Evolutionary conservation across 2,797 vertebrate species (phyloP).

Genomic region (Oreonectes daqikongensis): DNA sequence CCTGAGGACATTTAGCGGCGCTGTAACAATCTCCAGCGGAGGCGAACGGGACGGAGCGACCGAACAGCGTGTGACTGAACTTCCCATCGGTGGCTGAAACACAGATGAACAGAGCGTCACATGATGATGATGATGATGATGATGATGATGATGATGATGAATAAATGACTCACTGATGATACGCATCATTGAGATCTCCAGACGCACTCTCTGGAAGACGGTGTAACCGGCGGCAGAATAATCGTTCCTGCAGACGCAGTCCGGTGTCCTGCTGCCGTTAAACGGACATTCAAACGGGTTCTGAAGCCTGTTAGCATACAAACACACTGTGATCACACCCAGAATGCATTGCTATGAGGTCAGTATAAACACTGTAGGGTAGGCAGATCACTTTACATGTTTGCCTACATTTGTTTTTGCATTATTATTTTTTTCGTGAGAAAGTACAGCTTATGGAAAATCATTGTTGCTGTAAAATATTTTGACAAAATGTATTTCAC

Average conservation of each 20-base stretch:
- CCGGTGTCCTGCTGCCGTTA: slow-evolving; percentile 88
- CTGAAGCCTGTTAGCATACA: slow-evolving; percentile 76
- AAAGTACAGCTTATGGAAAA: no score
- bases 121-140: no score
- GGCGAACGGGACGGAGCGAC: slow-evolving; percentile 89
- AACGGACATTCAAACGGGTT: slow-evolving; percentile 95
- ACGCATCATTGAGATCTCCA: slow-evolving; percentile 87
- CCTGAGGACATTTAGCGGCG: slow-evolving; percentile 94
- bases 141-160: neutral
- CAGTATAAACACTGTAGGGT: no score
- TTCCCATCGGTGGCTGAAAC: slow-evolving; percentile 88
- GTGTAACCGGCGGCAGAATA: slow-evolving; percentile 90
- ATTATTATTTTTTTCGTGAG: no score
- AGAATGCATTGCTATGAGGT: no score
- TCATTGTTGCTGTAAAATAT: no score
- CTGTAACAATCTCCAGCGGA: slow-evolving; percentile 97
- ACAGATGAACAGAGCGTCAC: slow-evolving; percentile 54
- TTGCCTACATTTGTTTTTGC: no score
- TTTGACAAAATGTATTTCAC: no score
- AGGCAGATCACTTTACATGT: no score
- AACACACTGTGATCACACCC: no score
- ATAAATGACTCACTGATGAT: slow-evolving; percentile 84
- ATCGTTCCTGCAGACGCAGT: slow-evolving; percentile 88
- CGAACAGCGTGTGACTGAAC: slow-evolving; percentile 86
- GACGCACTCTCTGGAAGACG: slow-evolving; percentile 88